Evolutionary conservation across 2,888 invertebrate genomes (phyloP).

Genomic region (Phlogophora meticulosa): DNA sequence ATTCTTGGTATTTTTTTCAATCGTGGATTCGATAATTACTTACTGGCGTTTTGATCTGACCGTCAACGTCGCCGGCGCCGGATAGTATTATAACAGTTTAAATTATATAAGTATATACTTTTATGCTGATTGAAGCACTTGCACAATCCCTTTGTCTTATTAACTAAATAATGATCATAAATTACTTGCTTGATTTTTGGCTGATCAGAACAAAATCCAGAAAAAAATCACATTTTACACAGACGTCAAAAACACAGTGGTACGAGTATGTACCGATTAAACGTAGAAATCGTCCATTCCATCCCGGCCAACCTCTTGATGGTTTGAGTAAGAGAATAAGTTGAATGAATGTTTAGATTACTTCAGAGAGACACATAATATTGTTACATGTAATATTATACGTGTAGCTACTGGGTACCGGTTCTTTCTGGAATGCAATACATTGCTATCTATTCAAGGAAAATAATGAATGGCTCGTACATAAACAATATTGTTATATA

Average conservation of each 20-base stretch:
- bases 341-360: constrained; percentile 25
- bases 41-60: constrained; percentile 12
- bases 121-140: neutral
- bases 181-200: neutral
- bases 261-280: too few species aligned
- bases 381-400: constrained; percentile 28
- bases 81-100: neutral
- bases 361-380: constrained; percentile 4
- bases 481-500: constrained; percentile 33
- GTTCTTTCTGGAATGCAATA: constrained; percentile 55
- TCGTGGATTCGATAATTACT: constrained; percentile 22
- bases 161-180: neutral
- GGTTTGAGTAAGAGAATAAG: neutral
- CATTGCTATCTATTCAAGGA: constrained; percentile 68
- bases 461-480: constrained; percentile 57
- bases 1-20: constrained; percentile 47
- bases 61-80: neutral
- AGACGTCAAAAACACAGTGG: neutral
- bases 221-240: neutral
- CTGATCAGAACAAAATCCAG: neutral
- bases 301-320: too few species aligned
- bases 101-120: neutral
- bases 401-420: constrained; percentile 21
- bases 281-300: too few species aligned
- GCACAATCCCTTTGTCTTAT: neutral